Evolutionary conservation across 2,888 invertebrate species (phyloP).

Genomic region (Watsonalla binaria): DNA sequence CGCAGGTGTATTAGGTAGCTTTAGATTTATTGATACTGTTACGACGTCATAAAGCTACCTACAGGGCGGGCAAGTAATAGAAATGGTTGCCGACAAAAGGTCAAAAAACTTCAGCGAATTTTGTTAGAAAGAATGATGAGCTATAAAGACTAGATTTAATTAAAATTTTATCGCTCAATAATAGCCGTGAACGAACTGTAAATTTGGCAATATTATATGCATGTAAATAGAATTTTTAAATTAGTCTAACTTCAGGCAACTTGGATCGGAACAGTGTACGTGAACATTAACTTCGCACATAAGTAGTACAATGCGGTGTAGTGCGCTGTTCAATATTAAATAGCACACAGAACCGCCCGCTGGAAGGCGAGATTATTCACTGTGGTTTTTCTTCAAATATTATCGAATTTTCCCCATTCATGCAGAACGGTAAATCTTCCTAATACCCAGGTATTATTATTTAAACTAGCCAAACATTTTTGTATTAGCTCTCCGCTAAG

Average conservation of each 20-base stretch:
- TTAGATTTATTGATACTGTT: constrained; percentile 28
- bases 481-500: too few relatives aligned
- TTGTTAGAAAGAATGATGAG: constrained; percentile 18
- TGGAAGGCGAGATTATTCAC: constrained; percentile 46
- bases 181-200: constrained; percentile 2
- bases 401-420: constrained; percentile 40
- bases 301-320: constrained; percentile 35
- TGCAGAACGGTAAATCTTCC: too few relatives aligned
- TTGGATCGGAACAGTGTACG: constrained; percentile 27
- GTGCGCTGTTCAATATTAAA: constrained; percentile 58
- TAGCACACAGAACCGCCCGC: constrained; percentile 30
- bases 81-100: constrained; percentile 17
- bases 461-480: too few relatives aligned
- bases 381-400: constrained; percentile 34
- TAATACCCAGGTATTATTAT: too few relatives aligned
- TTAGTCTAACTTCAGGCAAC: constrained; percentile 17
- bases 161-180: constrained; percentile 14
- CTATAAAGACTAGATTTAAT: constrained; percentile 20
- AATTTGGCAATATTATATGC: constrained; percentile 9
- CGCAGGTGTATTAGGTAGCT: constrained; percentile 17
- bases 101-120: constrained; percentile 20
- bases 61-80: constrained; percentile 18
- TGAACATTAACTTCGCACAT: constrained; percentile 6
- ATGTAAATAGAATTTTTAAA: constrained; percentile 16
- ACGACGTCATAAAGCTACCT: constrained; percentile 28